Conservation (phyloP, 2,113 vertebrate genomes). For the Varanus salvator region DNA sequence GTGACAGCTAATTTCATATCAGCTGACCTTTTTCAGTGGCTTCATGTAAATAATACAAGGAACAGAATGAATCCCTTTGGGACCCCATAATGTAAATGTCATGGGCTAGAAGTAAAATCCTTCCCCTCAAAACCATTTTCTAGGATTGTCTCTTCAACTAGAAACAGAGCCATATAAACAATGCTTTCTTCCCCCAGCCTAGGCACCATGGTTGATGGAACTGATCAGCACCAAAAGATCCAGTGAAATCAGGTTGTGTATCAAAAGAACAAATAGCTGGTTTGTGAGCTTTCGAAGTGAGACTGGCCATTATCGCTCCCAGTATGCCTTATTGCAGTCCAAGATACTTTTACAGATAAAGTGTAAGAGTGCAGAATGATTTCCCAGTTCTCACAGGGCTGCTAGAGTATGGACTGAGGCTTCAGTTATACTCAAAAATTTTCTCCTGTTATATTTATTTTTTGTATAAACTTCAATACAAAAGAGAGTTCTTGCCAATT, state of each 20-base stretch:
- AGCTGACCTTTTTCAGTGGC: too few relatives aligned
- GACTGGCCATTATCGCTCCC: not conserved
- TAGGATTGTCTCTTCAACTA: too few relatives aligned
- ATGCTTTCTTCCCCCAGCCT: too few relatives aligned
- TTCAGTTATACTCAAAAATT: not conserved
- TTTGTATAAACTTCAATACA: not conserved
- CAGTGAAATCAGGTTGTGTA: not conserved
- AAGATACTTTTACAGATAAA: not conserved
- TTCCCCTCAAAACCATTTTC: too few relatives aligned
- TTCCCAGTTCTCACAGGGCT: not conserved
- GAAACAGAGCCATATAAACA: too few relatives aligned
- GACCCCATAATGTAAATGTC: too few relatives aligned
- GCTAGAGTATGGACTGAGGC: not conserved
- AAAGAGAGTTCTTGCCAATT: not conserved
- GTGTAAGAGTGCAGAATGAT: not conserved
- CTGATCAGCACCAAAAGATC: not conserved
- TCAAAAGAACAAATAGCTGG: not conserved
- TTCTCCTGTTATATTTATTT: not conserved
- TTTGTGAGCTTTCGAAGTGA: not conserved
- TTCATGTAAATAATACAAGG: too few relatives aligned
- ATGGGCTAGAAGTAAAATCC: too few relatives aligned
- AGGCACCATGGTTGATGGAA: not conserved
- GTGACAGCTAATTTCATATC: too few relatives aligned
- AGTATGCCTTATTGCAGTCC: not conserved
- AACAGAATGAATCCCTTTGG: too few relatives aligned